phyloP scores from a whole-genome alignment of 2,888 invertebrate species.

The Phania funesta region DNA sequence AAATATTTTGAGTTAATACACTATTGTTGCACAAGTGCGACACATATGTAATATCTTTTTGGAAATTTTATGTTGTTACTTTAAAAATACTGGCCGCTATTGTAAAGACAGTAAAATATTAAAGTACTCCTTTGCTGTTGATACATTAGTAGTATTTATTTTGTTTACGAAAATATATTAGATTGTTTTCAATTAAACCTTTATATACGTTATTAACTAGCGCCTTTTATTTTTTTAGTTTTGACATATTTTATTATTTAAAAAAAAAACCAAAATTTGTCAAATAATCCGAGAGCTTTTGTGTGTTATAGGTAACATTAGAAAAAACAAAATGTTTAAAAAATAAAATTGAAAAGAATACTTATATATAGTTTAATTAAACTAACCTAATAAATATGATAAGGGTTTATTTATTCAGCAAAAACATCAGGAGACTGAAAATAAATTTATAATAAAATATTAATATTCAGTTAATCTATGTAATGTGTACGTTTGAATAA shows the following conservation, averaged over 20 bases:
- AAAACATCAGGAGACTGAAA: constrained; percentile 90
- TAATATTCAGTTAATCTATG: constrained; percentile 33
- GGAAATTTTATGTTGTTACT: no score
- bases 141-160: no score
- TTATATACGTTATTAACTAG: neutral
- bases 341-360: constrained; percentile 45
- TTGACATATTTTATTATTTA: neutral
- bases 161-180: no score
- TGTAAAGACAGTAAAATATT: no score
- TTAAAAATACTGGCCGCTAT: no score
- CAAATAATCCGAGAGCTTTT: neutral
- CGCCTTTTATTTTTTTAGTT: neutral
- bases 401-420: constrained; percentile 85
- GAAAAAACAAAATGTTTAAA: constrained; percentile 47
- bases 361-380: constrained; percentile 53
- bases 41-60: no score
- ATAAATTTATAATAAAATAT: constrained; percentile 74
- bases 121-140: no score
- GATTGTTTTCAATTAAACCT: no score
- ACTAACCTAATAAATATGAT: constrained; percentile 39
- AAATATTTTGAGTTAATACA: no score
- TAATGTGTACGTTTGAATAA: no score
- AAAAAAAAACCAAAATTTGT: neutral
- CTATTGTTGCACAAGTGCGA: no score
- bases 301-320: constrained; percentile 44